Evolutionary conservation across 2,888 invertebrate species (phyloP), one percentile per base, ranked within the genome.

Genomic region (Sinopyrophorus schimmeli): DNA sequence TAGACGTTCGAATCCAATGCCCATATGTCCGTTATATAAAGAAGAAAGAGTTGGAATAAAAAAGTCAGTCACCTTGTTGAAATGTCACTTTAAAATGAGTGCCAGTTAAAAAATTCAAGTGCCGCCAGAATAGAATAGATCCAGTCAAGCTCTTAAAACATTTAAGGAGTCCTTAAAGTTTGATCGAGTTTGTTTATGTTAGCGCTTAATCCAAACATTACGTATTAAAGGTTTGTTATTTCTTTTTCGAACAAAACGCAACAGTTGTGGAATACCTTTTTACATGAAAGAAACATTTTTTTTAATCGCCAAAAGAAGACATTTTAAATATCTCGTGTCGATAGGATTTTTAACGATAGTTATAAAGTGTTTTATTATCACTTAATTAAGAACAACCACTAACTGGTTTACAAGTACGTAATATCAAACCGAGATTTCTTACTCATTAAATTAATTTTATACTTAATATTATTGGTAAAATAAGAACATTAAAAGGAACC

Each of bases 41-140:
- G 41, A 26, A 37, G 28, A 41, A 51, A 51, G 47, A 47, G 51
- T 51, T 51, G 41, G 35, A 43, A 47, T 27, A 43, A 41, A 38
- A 34, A 51, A 51, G 46, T 51, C 47, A 47, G 41, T 42, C 51
- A 41, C 40, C 50, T 47, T 47, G 41, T 47, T 51, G 30, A 41
- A 41, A 51, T 47, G 47, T 51, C 51, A 47, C 47, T 51, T 42
- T 26, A 39, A 28, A 38, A 17, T 27, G 43, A 49, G 49, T 51
- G 51, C 51, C 51, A 37, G 46, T 47, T 51, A 51, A 47, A 47
- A 51, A 46, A 50, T 37, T 51, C 46, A 38, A 51, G 51, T 40
- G 46, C 47, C 41, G 38, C 26, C 32, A 31, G 24, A 39, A 50
- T 39, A 34, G 46, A 43, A 49, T 38, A 24, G 42, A 43, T 38